A percentile compares a stretch with the other conserved stretches of the same genome.
Conservation (phyloP, 2,797 vertebrate genomes). For the Sylvia borin region DNA sequence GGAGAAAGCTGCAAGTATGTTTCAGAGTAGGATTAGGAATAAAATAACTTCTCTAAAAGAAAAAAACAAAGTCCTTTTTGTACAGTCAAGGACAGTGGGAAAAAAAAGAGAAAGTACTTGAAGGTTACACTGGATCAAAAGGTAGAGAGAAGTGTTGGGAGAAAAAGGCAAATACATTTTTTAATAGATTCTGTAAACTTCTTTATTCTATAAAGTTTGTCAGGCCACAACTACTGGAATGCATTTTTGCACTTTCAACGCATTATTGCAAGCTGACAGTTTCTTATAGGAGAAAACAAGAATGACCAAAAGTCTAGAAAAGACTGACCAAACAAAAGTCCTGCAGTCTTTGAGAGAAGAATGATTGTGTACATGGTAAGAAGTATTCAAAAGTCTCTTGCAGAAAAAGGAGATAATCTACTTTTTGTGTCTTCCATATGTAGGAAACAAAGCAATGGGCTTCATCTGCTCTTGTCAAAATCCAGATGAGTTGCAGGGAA, state of each 20-base stretch:
- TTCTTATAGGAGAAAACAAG: neutral
- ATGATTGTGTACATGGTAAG: neutral
- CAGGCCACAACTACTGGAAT: neutral
- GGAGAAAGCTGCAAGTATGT: neutral
- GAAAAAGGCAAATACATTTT: neutral
- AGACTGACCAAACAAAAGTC: neutral
- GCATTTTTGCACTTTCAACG: neutral
- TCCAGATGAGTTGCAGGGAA: neutral
- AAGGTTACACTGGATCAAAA: neutral
- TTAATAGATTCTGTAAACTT: too few relatives aligned
- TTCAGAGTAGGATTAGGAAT: neutral
- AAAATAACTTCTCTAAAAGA: neutral
- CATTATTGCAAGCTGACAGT: neutral
- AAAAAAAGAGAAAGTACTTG: neutral
- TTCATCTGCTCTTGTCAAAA: neutral
- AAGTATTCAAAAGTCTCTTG: neutral
- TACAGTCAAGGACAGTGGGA: neutral
- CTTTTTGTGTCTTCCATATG: neutral
- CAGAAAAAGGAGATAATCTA: neutral
- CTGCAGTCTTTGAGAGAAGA: neutral
- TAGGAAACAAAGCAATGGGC: neutral
- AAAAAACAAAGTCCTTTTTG: neutral
- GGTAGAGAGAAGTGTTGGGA: neutral
- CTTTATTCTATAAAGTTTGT: neutral
- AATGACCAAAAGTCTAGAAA: neutral